Percentiles rank a stretch among this genome's conserved stretches.
Evolutionary conservation across 2,113 vertebrate genomes (phyloP).

Genomic region (Brachirus orientalis): DNA sequence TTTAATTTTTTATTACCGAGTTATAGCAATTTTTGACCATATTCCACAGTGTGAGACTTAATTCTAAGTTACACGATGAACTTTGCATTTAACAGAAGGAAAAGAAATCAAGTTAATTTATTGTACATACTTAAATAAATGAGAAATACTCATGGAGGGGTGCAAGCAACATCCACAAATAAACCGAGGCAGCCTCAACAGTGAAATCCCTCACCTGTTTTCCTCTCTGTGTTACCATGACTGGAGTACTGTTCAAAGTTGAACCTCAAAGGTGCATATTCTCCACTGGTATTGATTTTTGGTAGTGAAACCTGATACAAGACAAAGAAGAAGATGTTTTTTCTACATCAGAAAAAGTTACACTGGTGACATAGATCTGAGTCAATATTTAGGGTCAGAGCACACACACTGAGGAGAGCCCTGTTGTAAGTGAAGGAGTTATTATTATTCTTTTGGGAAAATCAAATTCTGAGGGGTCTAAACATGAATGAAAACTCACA

Average conservation of each 20-base stretch:
- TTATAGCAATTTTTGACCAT: not conserved
- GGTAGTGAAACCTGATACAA: slow-evolving; percentile 82
- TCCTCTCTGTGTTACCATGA: slow-evolving; percentile 40
- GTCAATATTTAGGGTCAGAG: too few species aligned
- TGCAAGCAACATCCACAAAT: slow-evolving; percentile 13
- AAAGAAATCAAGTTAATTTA: not conserved
- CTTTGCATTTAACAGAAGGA: slow-evolving; percentile 1
- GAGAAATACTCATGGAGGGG: not conserved
- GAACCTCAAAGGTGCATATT: slow-evolving; percentile 85
- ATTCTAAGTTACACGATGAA: not conserved
- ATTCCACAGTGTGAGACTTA: not conserved
- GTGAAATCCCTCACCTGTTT: slow-evolving; percentile 37
- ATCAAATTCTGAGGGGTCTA: too few species aligned
- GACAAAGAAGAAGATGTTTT: slow-evolving; percentile 15
- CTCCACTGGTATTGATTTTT: slow-evolving; percentile 76
- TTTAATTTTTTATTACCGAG: not conserved
- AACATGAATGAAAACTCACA: too few species aligned
- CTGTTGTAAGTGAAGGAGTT: too few species aligned
- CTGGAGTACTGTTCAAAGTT: slow-evolving; percentile 77
- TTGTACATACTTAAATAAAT: not conserved
- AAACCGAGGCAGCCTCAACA: slow-evolving; percentile 7
- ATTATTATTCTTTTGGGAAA: too few species aligned
- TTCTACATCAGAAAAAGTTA: not conserved
- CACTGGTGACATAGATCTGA: too few species aligned
- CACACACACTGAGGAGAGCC: too few species aligned